Base-by-base conservation (phyloP, 2,888 invertebrate genomes). In the Acholoe squamosa region DNA sequence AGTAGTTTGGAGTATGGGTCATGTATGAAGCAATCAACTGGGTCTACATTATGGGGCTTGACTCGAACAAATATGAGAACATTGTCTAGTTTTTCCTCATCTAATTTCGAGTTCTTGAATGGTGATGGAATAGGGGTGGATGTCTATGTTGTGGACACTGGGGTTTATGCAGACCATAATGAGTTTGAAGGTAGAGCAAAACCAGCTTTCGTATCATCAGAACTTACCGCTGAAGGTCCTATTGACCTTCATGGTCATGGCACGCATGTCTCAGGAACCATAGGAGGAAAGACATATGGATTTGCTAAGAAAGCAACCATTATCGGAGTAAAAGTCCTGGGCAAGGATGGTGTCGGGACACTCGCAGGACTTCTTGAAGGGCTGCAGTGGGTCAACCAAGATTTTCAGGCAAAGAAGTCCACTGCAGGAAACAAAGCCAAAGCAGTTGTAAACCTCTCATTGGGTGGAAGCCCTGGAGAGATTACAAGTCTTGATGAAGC, bases 91-190 rank as follows among this genome's bases (percentile, higher is more conserved):
- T 84, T 61, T 28, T 7, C 31, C 16, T 56, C 90, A 0, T 51
- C 90, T 1, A 77, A 52, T n/a, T 90, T 54, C 33, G 54, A 51
- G 7, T 90, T 51, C 31, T 54, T 90, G 7, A n/a, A 25, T 22
- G 71, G 71, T 25, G 90, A 61, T 54, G 91, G 91, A 3, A 25
- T n/a, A 12, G 91, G 89, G 16, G 88, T 91, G 5, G 84, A 80
- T 89, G 89, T 89, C 22, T 91, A 91, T 34, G 90, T 91, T 19
- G 33, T 91, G 28, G 91, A 91, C 52, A 90, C 86, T 5, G 91
- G 91, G 0, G 71, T 91, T 0, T 88, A 86, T 34, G 5, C 67
- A n/a, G 89, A 84, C 0, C 90, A 91, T 52, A 28, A 25, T 19
- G 91, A 91, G 56, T 91, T 91, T 71, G 86, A 80, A 61, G 89